A percentile compares a stretch with the other conserved stretches of the same genome.
phyloP scores from a whole-genome alignment of 2,888 invertebrate genomes.

The Anticlea derivata region DNA sequence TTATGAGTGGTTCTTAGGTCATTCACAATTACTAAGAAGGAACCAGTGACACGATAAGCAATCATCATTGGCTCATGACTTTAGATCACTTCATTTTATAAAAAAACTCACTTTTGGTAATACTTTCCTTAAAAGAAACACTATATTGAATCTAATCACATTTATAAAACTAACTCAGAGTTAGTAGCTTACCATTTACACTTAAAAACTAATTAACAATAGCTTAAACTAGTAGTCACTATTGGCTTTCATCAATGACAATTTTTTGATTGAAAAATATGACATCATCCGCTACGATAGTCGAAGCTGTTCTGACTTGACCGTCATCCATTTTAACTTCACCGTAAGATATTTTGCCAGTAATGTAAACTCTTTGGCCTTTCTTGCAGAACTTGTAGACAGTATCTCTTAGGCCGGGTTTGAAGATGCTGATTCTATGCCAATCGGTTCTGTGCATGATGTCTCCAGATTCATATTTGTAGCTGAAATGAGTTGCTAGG shows the following conservation, averaged over 20 bases:
- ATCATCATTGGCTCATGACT: no score
- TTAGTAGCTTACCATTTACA: slow-evolving; percentile 26
- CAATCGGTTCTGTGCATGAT: slow-evolving; percentile 94
- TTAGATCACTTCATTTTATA: no score
- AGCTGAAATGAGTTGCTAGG: slow-evolving; percentile 94
- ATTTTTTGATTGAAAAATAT: slow-evolving; percentile 87
- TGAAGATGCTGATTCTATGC: slow-evolving; percentile 95
- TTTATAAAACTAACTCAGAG: slow-evolving; percentile 14
- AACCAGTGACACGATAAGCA: no score
- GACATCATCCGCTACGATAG: slow-evolving; percentile 94
- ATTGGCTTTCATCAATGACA: slow-evolving; percentile 38
- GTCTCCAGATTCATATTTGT: slow-evolving; percentile 91
- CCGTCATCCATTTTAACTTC: slow-evolving; percentile 92
- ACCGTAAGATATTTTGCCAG: slow-evolving; percentile 92
- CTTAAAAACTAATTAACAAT: slow-evolving; percentile 45
- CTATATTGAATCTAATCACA: slow-evolving; percentile 8
- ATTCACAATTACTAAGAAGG: no score
- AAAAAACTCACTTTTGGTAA: no score
- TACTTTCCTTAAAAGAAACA: slow-evolving; percentile 16
- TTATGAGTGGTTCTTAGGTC: no score
- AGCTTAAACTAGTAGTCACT: slow-evolving; percentile 18
- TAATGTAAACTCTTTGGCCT: slow-evolving; percentile 92
- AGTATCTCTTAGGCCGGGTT: slow-evolving; percentile 90
- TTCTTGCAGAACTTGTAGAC: slow-evolving; percentile 92
- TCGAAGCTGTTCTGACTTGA: slow-evolving; percentile 87